Conservation (phyloP, 2,113 vertebrate species). For the Hypanus sabinus region DNA sequence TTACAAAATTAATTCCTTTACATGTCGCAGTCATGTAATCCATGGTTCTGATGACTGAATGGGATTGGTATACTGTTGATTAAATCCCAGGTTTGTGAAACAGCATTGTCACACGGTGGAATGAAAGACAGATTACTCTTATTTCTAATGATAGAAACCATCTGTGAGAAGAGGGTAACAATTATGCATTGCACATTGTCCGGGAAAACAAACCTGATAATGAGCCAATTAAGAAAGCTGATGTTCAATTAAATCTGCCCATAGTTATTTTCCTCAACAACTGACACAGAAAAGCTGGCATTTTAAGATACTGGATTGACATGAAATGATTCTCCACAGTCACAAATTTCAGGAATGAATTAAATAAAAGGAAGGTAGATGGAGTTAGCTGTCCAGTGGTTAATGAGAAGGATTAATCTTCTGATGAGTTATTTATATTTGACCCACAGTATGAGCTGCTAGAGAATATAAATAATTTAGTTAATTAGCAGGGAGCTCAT, state of each 20-base stretch:
- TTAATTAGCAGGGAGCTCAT: neutral
- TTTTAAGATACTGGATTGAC: neutral
- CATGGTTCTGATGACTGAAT: neutral
- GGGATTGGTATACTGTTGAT: neutral
- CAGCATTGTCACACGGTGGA: neutral
- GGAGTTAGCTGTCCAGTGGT: neutral
- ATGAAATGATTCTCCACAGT: neutral
- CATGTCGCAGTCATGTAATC: neutral
- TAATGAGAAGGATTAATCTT: neutral
- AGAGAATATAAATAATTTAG: neutral
- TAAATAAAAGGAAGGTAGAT: neutral
- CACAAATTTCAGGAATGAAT: neutral
- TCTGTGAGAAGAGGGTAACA: conserved; percentile 10
- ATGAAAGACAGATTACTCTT: conserved; percentile 17
- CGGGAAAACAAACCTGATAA: conserved; percentile 22
- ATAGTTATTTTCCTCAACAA: neutral
- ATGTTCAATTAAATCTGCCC: conserved; percentile 25
- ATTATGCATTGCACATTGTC: conserved; percentile 2
- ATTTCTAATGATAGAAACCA: conserved; percentile 15
- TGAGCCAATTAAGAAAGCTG: conserved; percentile 36
- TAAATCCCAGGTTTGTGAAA: neutral
- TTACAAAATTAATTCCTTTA: conserved; percentile 13
- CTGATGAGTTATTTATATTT: neutral
- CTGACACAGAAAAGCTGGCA: neutral
- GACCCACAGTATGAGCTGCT: conserved; percentile 1